Base-by-base conservation (phyloP, 2,797 vertebrate genomes). In the Sardinella longiceps region DNA sequence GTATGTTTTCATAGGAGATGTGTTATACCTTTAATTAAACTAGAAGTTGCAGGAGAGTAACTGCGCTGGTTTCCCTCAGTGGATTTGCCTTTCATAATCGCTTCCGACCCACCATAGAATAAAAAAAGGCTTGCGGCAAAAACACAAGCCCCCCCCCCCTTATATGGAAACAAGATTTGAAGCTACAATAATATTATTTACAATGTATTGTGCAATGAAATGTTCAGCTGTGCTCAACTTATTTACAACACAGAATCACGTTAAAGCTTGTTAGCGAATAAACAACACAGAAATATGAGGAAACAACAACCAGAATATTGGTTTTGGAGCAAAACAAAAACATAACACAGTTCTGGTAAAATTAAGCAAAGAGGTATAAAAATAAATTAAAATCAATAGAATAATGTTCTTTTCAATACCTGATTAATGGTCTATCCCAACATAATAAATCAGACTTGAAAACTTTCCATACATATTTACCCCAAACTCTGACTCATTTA, bases 301-400 rank as follows among this genome's bases (percentile, higher is more conserved):
- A 37, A 30, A 82, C 11, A 37, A 74, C 30, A 74, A 20, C 30
- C 30, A 18, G 1, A 37, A 74, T 37, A 37, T 37, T 74, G 66
- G 66, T 18, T 15, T 37, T 74, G 6, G 66, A 77, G 15, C 53
- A 46, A 48, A n/a, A 48, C n/a, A 25, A 25, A 77, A 66, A 56
- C 18, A 63, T 70, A 25, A 48, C 6, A n/a, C 33, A 85, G 82
- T 74, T 33, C 28, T 50, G 85, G 80, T 87, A 87, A 87, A 92
- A 93, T 93, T 90, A 93, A 91, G 91, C 89, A 90, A 86, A 86
- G 91, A 88, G 93, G 94, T 95, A 94, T 96, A 94, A 91, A 95
- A 90, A 90, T 89, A 89, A 94, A 96, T 96, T 95, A 93, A 96
- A 98, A 96, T 96, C 96, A 96, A 96, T 95, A 92, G 90, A 92